Evolutionary conservation across 2,113 vertebrate species (phyloP).

Genomic region (Chrysemys picta): DNA sequence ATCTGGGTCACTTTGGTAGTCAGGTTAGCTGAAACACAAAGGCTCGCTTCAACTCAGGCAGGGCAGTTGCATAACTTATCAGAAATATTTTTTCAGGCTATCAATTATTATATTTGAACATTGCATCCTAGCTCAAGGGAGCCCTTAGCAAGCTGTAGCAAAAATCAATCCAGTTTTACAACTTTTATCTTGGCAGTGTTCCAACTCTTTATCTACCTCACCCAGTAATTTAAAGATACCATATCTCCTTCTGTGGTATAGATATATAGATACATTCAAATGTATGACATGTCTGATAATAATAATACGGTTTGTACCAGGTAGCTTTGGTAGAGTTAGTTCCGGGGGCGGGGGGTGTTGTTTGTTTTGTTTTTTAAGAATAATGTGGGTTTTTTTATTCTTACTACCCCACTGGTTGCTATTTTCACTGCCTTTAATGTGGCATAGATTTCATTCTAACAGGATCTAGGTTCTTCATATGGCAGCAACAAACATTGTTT

Average conservation of each 20-base stretch:
- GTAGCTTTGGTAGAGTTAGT: constrained; percentile 17
- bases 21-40: constrained; percentile 73
- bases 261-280: constrained; percentile 41
- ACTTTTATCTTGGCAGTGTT: constrained; percentile 80
- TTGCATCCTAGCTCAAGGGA: constrained; percentile 79
- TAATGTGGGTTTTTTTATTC: background rate
- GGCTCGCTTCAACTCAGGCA: constrained; percentile 64
- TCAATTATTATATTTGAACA: constrained; percentile 84
- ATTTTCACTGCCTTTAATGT: background rate
- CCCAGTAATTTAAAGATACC: constrained; percentile 73
- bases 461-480: fast-evolving
- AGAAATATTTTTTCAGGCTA: constrained; percentile 81
- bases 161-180: constrained; percentile 86
- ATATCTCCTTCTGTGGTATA: constrained; percentile 65
- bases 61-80: constrained; percentile 63
- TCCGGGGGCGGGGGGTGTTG: background rate
- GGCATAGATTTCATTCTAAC: background rate
- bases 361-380: constrained; percentile 2
- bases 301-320: background rate
- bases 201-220: constrained; percentile 75
- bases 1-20: constrained; percentile 74
- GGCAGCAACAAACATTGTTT: background rate
- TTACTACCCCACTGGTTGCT: background rate
- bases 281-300: constrained; percentile 60
- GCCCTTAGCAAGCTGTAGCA: constrained; percentile 80